Percentiles rank a stretch among this genome's conserved stretches.
Conservation (phyloP, 2,888 invertebrate genomes). For the Mechanitis mazaeus region DNA sequence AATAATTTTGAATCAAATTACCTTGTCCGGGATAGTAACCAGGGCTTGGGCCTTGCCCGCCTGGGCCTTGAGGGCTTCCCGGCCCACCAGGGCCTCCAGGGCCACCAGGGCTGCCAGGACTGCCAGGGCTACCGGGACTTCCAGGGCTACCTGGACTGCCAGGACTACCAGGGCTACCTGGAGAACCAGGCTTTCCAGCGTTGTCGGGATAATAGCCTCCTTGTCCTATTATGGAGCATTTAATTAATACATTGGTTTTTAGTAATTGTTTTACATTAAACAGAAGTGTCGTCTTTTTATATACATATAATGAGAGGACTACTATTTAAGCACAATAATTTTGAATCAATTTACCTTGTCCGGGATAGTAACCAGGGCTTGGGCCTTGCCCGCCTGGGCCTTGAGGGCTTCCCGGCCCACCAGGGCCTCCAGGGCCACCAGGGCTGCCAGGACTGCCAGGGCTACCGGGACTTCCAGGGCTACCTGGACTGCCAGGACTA, state of each 20-base stretch:
- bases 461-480: constrained; percentile 11
- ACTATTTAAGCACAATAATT: too few species aligned
- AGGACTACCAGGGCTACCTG: constrained; percentile 30
- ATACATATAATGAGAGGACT: too few species aligned
- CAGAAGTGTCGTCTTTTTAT: too few species aligned
- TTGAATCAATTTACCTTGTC: constrained; percentile 30
- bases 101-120: constrained; percentile 34
- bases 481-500: constrained; percentile 30
- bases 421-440: constrained; percentile 33
- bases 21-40: constrained; percentile 35
- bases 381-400: constrained; percentile 33
- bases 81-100: constrained; percentile 32
- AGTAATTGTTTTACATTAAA: too few species aligned
- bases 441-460: constrained; percentile 23
- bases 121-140: constrained; percentile 23
- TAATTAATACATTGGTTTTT: background rate
- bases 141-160: constrained; percentile 37
- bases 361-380: constrained; percentile 37
- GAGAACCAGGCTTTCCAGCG: constrained; percentile 37
- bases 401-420: constrained; percentile 34
- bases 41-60: constrained; percentile 29
- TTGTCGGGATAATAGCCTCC: constrained; percentile 55
- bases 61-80: constrained; percentile 38
- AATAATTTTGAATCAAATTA: constrained; percentile 27
- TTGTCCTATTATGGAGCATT: constrained; percentile 14